Conservation (phyloP, 2,888 invertebrate genomes). For the Siphonodentalium dalli region DNA sequence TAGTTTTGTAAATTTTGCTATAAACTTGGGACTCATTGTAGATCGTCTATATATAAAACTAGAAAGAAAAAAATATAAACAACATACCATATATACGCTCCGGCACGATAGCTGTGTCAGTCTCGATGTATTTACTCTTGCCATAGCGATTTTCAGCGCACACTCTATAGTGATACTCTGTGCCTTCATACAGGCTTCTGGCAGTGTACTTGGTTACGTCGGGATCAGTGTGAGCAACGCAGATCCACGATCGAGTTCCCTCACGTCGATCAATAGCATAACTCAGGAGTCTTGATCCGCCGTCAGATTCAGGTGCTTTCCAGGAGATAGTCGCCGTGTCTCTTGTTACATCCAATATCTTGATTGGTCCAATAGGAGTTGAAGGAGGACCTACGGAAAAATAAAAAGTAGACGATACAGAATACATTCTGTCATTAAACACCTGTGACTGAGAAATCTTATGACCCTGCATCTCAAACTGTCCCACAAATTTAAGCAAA, state of each 20-base stretch:
- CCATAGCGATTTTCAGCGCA: constrained; percentile 87
- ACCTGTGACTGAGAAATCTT: too few species aligned
- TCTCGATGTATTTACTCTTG: constrained; percentile 79
- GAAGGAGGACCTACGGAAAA: constrained; percentile 58
- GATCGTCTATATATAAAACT: too few species aligned
- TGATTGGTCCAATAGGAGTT: constrained; percentile 59
- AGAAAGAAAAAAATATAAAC: not conserved
- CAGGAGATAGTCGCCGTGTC: constrained; percentile 63
- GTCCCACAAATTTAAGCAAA: too few species aligned
- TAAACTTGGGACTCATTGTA: too few species aligned
- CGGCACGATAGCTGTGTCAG: constrained; percentile 74
- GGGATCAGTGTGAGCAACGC: constrained; percentile 51
- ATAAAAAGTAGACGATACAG: too few species aligned
- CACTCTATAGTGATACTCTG: constrained; percentile 85
- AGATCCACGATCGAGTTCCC: constrained; percentile 54
- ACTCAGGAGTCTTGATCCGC: constrained; percentile 60
- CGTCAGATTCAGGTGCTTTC: constrained; percentile 63
- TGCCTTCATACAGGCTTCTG: constrained; percentile 76
- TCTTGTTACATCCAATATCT: constrained; percentile 54
- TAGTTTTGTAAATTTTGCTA: too few species aligned
- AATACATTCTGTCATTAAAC: too few species aligned
- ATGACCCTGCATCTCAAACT: too few species aligned
- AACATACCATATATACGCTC: constrained; percentile 67
- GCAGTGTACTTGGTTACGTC: constrained; percentile 39
- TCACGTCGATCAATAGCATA: constrained; percentile 60